Percentiles rank a stretch among this genome's conserved stretches.
These are phyloP conservation scores for Dendronephthya gigantea DNA, from an alignment of 64 coral and sea anemone species.

Conservation along the genomic window DNA sequence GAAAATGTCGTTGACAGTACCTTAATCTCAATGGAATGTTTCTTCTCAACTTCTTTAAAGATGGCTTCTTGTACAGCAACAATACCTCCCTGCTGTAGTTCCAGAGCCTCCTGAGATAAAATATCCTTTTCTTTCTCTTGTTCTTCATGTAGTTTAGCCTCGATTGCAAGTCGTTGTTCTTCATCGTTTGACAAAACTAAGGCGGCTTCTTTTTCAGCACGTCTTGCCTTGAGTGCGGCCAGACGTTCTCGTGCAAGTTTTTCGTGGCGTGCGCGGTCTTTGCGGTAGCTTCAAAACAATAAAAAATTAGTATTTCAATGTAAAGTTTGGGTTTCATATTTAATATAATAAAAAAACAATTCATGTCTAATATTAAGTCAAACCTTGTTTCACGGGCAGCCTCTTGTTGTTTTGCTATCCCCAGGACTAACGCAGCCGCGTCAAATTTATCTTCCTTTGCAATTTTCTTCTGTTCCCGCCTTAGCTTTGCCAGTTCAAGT, in stretches of 20 bases:
- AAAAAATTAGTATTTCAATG: background rate
- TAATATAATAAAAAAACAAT: too few species aligned
- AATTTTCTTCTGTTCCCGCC: constrained; percentile 64
- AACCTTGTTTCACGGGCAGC: constrained; percentile 59
- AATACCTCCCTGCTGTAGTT: constrained; percentile 67
- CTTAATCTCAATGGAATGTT: constrained; percentile 78
- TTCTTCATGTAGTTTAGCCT: constrained; percentile 32
- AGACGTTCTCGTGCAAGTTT: constrained; percentile 83
- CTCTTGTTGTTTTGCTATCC: constrained; percentile 66
- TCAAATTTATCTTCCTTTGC: constrained; percentile 90
- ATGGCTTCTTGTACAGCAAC: constrained; percentile 66
- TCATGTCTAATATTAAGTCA: background rate
- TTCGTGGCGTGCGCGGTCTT: constrained; percentile 72
- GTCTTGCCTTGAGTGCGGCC: constrained; percentile 66
- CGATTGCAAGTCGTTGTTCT: background rate
- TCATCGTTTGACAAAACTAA: background rate
- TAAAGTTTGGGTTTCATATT: background rate
- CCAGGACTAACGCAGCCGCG: constrained; percentile 73
- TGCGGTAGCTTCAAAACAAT: constrained; percentile 45
- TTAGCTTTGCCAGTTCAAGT: constrained; percentile 69
- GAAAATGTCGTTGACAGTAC: constrained; percentile 12
- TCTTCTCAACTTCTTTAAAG: constrained; percentile 82
- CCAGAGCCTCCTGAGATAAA: constrained; percentile 43
- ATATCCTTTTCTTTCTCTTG: constrained; percentile 47
- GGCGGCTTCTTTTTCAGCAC: constrained; percentile 9